These are phyloP conservation scores for Moxostoma hubbsi DNA, from an alignment of 2,797 vertebrate species.

Conservation along the genomic window DNA sequence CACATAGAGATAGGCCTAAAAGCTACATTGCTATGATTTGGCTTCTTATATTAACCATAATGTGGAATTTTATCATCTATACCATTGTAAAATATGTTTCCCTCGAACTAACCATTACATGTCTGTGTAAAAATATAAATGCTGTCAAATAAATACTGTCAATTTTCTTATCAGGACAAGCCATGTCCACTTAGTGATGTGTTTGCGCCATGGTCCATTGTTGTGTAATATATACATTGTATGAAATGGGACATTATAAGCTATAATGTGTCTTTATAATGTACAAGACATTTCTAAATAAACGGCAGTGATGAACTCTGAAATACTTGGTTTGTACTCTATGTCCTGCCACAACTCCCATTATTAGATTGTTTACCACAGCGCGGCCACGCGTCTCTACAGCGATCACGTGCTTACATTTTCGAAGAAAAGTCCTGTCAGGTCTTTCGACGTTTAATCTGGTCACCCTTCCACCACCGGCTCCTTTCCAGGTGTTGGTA, in stretches of 20 bases:
- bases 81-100: neutral
- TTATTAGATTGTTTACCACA: too few species aligned
- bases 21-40: too few species aligned
- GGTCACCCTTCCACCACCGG: neutral
- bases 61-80: neutral
- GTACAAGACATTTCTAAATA: neutral
- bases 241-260: too few species aligned
- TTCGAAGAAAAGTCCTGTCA: neutral
- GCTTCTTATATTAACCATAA: too few species aligned
- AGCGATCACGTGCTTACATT: conserved; percentile 4
- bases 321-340: neutral
- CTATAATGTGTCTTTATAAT: conserved; percentile 7
- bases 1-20: neutral
- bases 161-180: neutral
- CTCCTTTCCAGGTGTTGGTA: neutral
- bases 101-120: neutral
- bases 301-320: neutral
- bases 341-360: neutral
- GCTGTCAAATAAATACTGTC: neutral
- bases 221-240: neutral
- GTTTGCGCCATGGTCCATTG: neutral
- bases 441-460: neutral
- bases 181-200: neutral
- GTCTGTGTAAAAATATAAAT: neutral
- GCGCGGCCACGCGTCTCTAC: too few species aligned